These are phyloP conservation scores for Heteractis magnifica DNA, from an alignment of 92 coral and sea anemone species.

Conservation along the genomic window DNA sequence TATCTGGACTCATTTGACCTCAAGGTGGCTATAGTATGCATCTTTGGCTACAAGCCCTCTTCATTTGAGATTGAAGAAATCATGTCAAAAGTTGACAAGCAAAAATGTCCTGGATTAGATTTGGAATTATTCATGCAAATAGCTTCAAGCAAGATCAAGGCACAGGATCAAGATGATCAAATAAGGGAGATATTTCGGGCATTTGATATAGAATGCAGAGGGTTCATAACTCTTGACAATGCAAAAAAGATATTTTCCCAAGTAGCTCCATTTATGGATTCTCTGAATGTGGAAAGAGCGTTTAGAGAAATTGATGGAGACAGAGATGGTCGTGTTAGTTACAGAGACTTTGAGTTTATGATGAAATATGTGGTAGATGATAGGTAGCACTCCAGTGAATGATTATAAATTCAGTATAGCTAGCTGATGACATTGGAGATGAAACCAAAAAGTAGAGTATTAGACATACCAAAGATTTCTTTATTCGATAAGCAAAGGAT, in stretches of 20 bases:
- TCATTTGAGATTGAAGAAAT: constrained; percentile 78
- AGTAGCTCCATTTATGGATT: constrained; percentile 84
- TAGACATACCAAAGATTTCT: too few species aligned
- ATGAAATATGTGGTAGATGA: constrained; percentile 70
- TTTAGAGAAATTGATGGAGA: constrained; percentile 90
- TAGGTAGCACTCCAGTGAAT: not conserved
- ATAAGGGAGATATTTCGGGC: constrained; percentile 92
- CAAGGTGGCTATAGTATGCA: constrained; percentile 83
- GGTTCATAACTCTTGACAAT: constrained; percentile 83
- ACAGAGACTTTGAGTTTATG: constrained; percentile 90
- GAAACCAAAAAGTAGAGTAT: too few species aligned
- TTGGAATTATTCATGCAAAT: constrained; percentile 57
- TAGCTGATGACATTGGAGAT: too few species aligned
- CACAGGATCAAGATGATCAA: constrained; percentile 79
- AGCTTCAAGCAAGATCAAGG: constrained; percentile 66
- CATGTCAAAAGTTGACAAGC: constrained; percentile 40
- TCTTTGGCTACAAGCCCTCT: constrained; percentile 96
- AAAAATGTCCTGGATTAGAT: constrained; percentile 46
- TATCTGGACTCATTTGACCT: constrained; percentile 76
- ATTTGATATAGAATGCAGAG: constrained; percentile 81
- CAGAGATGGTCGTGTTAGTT: constrained; percentile 88
- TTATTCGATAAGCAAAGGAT: too few species aligned
- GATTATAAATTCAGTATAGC: not conserved
- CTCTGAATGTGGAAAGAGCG: constrained; percentile 66
- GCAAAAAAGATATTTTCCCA: constrained; percentile 63